These are phyloP conservation scores for Silurus glanis DNA, from an alignment of 2,113 vertebrate genomes.

Conservation along the genomic window DNA sequence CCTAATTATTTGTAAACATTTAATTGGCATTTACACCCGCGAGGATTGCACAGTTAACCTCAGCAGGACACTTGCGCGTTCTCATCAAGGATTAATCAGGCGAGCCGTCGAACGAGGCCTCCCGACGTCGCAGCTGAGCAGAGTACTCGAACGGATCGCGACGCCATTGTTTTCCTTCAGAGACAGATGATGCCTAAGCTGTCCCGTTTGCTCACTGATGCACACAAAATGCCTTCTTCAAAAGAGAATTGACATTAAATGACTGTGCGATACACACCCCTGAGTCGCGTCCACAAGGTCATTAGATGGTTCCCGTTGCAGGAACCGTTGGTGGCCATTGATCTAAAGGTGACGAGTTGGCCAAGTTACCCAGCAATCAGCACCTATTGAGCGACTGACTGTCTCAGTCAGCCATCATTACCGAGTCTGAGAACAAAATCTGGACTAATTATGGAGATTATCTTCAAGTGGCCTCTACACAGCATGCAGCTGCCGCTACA, in stretches of 20 bases:
- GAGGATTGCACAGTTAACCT: constrained; percentile 53
- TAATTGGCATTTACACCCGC: constrained; percentile 54
- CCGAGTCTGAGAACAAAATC: constrained; percentile 32
- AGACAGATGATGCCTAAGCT: not conserved
- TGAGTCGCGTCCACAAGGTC: not conserved
- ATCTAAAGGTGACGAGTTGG: constrained; percentile 19
- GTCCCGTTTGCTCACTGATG: not conserved
- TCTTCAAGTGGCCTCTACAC: constrained; percentile 31
- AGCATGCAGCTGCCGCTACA: constrained; percentile 2
- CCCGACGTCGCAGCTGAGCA: constrained; percentile 14
- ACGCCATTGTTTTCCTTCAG: constrained; percentile 12
- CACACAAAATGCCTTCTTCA: not conserved
- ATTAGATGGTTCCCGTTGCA: constrained; percentile 9
- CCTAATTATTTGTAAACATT: constrained; percentile 58
- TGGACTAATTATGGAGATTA: constrained; percentile 52
- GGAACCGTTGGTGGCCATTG: constrained; percentile 19
- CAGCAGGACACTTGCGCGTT: constrained; percentile 53
- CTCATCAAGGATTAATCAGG: constrained; percentile 57
- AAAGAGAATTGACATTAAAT: not conserved
- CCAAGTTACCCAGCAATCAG: constrained; percentile 13
- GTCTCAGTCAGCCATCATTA: constrained; percentile 17
- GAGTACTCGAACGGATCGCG: constrained; percentile 3
- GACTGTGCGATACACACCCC: not conserved
- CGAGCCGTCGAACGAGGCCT: constrained; percentile 33
- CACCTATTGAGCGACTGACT: constrained; percentile 21